Percentiles rank a stretch among this genome's conserved stretches.
phyloP scores from a whole-genome alignment of 2,113 vertebrate genomes.

The Petaurus breviceps region DNA sequence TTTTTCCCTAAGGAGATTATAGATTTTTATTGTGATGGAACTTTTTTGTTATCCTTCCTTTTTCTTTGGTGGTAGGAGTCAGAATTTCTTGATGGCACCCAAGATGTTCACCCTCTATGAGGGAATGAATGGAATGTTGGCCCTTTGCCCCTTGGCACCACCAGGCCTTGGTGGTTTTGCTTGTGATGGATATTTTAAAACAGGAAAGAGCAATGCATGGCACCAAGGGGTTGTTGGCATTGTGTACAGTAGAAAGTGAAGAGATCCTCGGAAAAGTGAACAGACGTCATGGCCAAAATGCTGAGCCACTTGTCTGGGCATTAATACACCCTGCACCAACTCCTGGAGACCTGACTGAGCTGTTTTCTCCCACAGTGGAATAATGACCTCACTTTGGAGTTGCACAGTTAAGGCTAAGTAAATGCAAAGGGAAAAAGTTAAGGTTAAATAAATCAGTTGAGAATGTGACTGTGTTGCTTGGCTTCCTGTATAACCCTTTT shows the following conservation, averaged over 20 bases:
- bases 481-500: conserved; percentile 78
- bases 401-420: not conserved
- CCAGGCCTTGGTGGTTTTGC: not conserved
- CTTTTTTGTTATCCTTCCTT: not conserved
- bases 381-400: rapidly evolving
- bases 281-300: rapidly evolving
- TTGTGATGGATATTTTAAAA: not conserved
- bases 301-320: too few relatives aligned
- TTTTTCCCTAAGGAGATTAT: not conserved
- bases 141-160: not conserved
- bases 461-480: conserved; percentile 43
- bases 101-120: not conserved
- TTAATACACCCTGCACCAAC: rapidly evolving
- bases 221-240: not conserved
- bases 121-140: too few relatives aligned
- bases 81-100: conserved; percentile 17
- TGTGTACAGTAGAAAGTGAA: too few relatives aligned
- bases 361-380: rapidly evolving
- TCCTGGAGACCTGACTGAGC: not conserved
- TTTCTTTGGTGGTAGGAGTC: not conserved
- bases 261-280: too few relatives aligned
- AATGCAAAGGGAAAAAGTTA: not conserved
- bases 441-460: not conserved
- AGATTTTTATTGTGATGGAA: not conserved
- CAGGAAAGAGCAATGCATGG: not conserved